phyloP scores from a whole-genome alignment of 2,888 invertebrate genomes.

The Epinotia demarniana region DNA sequence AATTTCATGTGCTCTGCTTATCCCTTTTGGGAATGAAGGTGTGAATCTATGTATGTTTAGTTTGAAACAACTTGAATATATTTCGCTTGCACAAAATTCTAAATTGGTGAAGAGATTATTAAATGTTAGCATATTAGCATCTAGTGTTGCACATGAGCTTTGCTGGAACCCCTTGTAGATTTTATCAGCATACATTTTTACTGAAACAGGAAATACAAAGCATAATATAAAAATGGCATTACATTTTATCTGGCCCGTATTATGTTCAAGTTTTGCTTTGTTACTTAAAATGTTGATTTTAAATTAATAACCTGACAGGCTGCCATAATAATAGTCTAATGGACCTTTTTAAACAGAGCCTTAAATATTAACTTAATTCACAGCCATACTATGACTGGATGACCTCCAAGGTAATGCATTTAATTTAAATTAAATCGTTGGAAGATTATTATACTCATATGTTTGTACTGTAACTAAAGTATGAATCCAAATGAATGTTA shows the following conservation, averaged over 20 bases:
- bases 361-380: constrained; percentile 13
- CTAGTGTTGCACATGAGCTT: neutral
- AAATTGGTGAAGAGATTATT: too few species aligned
- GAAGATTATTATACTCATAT: neutral
- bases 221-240: neutral
- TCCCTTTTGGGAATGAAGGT: too few species aligned
- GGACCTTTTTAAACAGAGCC: neutral
- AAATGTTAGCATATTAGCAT: neutral
- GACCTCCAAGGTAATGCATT: constrained; percentile 14
- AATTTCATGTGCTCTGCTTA: too few species aligned
- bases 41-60: too few species aligned
- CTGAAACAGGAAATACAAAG: neutral
- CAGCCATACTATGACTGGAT: constrained; percentile 29
- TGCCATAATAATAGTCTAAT: neutral
- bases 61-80: neutral
- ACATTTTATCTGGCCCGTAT: neutral
- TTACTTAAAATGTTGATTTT: too few species aligned
- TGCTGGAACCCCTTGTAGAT: neutral
- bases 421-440: neutral
- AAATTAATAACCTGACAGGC: too few species aligned
- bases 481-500: neutral
- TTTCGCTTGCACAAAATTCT: too few species aligned
- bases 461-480: neutral
- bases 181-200: neutral
- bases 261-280: neutral